phyloP scores from a whole-genome alignment of 2,888 invertebrate genomes.

The Drosophila pegasa region DNA sequence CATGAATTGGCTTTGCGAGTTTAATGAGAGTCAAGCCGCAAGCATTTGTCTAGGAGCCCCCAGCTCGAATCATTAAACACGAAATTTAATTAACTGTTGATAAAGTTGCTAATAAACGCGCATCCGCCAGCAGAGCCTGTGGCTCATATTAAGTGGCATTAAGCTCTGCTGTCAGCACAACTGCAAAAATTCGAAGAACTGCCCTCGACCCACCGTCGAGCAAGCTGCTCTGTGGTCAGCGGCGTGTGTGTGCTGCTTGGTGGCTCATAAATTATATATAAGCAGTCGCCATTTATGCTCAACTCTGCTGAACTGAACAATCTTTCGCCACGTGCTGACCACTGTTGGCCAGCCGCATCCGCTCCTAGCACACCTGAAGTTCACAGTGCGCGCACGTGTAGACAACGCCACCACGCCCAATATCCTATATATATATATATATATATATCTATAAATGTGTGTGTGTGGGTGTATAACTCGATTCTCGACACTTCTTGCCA shows the following conservation, averaged over 20 bases:
- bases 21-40: conserved; percentile 62
- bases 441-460: neutral
- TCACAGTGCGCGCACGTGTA: conserved; percentile 26
- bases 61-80: conserved; percentile 70
- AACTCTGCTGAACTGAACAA: conserved; percentile 19
- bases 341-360: conserved; percentile 17
- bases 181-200: conserved; percentile 18
- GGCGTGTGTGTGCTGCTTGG: conserved; percentile 18
- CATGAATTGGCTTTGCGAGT: conserved; percentile 35
- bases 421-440: conserved; percentile 5
- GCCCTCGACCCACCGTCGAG: neutral
- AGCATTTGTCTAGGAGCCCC: conserved; percentile 48
- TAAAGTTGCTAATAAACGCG: conserved; percentile 73
- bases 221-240: conserved; percentile 9
- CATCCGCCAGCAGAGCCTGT: conserved; percentile 46
- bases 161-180: conserved; percentile 66
- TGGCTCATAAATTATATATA: conserved; percentile 56
- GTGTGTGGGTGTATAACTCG: conserved; percentile 39
- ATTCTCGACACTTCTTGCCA: conserved; percentile 49
- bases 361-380: conserved; percentile 35
- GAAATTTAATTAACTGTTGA: conserved; percentile 79
- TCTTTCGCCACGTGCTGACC: conserved; percentile 32
- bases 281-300: conserved; percentile 25
- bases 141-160: conserved; percentile 74
- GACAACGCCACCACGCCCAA: conserved; percentile 27